Conservation (phyloP, 1,140 invertebrate species). For the Bacillus rossius region DNA sequence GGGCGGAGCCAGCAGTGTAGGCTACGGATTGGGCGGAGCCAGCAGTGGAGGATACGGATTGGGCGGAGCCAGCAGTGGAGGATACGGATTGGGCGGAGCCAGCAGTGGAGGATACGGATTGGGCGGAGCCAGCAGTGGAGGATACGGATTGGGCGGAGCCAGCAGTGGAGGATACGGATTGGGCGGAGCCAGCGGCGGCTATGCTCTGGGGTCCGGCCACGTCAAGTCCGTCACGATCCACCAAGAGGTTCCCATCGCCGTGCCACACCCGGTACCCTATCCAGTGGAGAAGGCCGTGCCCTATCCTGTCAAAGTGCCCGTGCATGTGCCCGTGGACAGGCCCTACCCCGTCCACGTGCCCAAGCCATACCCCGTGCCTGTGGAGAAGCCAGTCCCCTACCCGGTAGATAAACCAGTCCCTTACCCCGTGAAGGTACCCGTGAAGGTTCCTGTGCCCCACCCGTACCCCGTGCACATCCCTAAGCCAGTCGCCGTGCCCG, state of each 20-base stretch:
- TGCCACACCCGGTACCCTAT: constrained; percentile 42
- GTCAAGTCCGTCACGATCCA: constrained; percentile 45
- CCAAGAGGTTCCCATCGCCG: constrained; percentile 56
- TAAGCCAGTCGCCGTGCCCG: constrained; percentile 55
- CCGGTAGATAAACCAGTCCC: constrained; percentile 36
- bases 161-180: too few relatives aligned
- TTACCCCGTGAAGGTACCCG: constrained; percentile 43
- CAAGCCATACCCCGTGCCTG: constrained; percentile 35
- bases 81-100: too few relatives aligned
- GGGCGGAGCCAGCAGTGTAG: too few relatives aligned
- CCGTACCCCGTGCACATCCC: constrained; percentile 42
- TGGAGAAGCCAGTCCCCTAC: constrained; percentile 42
- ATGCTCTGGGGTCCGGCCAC: background rate
- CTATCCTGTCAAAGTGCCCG: constrained; percentile 5
- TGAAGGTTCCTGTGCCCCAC: constrained; percentile 53
- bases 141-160: too few relatives aligned
- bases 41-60: too few relatives aligned
- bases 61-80: too few relatives aligned
- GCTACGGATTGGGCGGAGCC: too few relatives aligned
- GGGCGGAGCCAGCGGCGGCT: too few relatives aligned
- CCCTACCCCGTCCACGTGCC: constrained; percentile 16
- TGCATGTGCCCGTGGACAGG: background rate
- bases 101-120: too few relatives aligned
- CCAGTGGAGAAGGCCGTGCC: constrained; percentile 10
- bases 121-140: too few relatives aligned